These are phyloP conservation scores for Alentia gelatinosa DNA, from an alignment of 2,888 invertebrate species.

Conservation along the genomic window DNA sequence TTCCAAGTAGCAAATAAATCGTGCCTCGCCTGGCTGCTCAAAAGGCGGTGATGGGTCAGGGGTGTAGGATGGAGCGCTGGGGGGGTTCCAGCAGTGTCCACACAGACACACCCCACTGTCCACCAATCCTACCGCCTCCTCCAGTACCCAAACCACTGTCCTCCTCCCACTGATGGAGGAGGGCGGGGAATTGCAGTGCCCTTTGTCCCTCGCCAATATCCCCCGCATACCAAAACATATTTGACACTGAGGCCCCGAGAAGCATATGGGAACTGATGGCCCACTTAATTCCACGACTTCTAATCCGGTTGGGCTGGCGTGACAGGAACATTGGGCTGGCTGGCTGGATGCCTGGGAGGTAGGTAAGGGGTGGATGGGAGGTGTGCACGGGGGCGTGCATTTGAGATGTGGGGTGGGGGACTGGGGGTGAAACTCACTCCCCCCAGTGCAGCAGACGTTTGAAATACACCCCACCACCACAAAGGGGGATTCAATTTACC, in stretches of 20 bases:
- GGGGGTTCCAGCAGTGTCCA: neutral
- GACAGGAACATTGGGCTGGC: neutral
- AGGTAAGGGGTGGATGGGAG: neutral
- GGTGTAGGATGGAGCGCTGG: neutral
- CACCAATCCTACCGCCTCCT: no score
- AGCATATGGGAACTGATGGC: neutral
- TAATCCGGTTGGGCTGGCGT: neutral
- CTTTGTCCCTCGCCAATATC: neutral
- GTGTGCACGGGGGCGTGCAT: neutral
- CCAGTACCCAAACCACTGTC: neutral
- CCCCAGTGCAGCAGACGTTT: neutral
- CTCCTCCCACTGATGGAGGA: neutral
- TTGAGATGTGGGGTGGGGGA: neutral
- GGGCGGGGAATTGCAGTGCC: neutral
- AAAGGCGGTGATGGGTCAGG: neutral
- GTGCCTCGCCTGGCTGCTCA: neutral
- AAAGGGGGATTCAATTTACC: slow-evolving; percentile 28
- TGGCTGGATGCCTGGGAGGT: neutral
- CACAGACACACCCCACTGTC: no score
- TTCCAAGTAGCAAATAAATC: slow-evolving; percentile 37
- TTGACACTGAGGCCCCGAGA: neutral
- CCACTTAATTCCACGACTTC: neutral
- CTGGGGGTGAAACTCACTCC: neutral
- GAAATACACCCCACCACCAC: neutral
- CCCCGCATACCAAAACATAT: neutral